These are phyloP conservation scores for Pteria penguin DNA, from an alignment of 2,888 invertebrate genomes.

Conservation along the genomic window DNA sequence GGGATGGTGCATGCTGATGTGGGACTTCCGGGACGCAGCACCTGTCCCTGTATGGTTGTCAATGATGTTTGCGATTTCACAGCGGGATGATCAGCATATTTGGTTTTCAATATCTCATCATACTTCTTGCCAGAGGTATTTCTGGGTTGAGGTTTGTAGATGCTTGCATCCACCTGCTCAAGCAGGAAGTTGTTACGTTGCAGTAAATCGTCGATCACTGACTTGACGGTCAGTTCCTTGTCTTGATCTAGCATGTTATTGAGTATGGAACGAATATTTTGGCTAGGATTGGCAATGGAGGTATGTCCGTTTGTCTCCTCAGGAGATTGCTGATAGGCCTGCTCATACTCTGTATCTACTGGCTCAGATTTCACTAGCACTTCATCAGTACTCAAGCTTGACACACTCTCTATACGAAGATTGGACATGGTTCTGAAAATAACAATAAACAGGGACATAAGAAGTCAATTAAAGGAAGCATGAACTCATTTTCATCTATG, in stretches of 20 bases:
- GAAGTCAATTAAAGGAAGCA: no score
- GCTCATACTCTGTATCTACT: constrained; percentile 45
- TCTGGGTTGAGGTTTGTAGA: constrained; percentile 53
- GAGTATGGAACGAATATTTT: constrained; percentile 27
- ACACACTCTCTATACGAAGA: constrained; percentile 16
- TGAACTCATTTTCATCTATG: no score
- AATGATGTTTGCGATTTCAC: background rate
- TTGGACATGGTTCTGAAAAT: no score
- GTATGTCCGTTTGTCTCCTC: background rate
- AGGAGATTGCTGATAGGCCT: background rate
- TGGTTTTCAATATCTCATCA: background rate
- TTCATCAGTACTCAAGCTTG: constrained; percentile 4
- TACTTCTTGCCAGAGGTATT: constrained; percentile 21
- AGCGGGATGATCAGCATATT: background rate
- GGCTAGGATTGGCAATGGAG: constrained; percentile 19
- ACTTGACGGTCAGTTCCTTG: constrained; percentile 48
- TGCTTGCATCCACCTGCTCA: constrained; percentile 58
- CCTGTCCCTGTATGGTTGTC: background rate
- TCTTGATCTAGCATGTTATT: constrained; percentile 30
- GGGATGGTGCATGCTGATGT: constrained; percentile 54
- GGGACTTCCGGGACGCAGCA: constrained; percentile 57
- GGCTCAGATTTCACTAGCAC: constrained; percentile 46
- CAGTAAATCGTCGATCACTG: constrained; percentile 62
- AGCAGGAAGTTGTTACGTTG: constrained; percentile 61
- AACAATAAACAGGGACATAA: no score